phyloP scores from a whole-genome alignment of 2,113 vertebrate genomes.

The Catharus bicknelli region DNA sequence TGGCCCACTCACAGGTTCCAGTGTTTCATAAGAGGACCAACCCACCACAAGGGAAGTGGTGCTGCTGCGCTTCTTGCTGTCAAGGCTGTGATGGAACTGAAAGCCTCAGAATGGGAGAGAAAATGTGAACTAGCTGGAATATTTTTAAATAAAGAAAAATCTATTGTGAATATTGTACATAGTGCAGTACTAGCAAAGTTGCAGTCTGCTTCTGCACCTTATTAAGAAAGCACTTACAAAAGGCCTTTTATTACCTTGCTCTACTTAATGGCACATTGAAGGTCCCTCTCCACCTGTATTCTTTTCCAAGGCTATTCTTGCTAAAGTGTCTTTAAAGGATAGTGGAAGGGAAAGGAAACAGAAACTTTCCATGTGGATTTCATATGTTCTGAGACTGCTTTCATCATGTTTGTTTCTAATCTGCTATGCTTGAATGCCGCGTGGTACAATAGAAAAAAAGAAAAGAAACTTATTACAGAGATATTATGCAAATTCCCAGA shows the following conservation, averaged over 20 bases:
- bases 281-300: constrained; percentile 48
- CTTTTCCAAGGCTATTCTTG: constrained; percentile 55
- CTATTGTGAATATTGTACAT: constrained; percentile 88
- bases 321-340: constrained; percentile 59
- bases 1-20: constrained; percentile 69
- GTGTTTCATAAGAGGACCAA: constrained; percentile 75
- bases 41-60: constrained; percentile 56
- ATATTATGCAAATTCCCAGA: constrained; percentile 83
- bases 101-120: constrained; percentile 75
- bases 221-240: constrained; percentile 82
- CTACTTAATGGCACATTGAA: constrained; percentile 73
- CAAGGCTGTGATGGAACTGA: constrained; percentile 74
- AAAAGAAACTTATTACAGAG: constrained; percentile 77
- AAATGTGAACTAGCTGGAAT: constrained; percentile 85
- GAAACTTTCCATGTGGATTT: constrained; percentile 68
- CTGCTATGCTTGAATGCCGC: constrained; percentile 80
- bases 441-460: constrained; percentile 76
- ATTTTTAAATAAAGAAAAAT: constrained; percentile 70
- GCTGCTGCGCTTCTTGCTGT: constrained; percentile 70
- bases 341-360: constrained; percentile 64
- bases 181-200: constrained; percentile 78
- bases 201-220: constrained; percentile 86
- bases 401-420: constrained; percentile 75
- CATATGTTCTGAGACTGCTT: constrained; percentile 75
- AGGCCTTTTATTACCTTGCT: constrained; percentile 78